Percentiles rank a stretch among this genome's conserved stretches.
phyloP scores from a whole-genome alignment of 2,888 invertebrate genomes.

The Fissipunctia ypsillon region DNA sequence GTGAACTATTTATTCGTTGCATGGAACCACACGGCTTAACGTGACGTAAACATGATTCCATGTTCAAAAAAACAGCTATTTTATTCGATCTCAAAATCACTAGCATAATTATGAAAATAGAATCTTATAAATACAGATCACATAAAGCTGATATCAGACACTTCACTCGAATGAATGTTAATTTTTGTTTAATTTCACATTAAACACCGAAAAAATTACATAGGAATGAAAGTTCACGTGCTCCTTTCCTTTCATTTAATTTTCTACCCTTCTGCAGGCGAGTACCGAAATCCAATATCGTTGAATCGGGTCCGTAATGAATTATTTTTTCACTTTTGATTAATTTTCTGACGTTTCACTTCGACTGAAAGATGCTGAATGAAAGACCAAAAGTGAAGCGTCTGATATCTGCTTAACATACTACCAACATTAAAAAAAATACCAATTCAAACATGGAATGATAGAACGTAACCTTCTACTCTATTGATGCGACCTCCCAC shows the following conservation, averaged over 20 bases:
- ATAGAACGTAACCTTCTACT: conserved; percentile 25
- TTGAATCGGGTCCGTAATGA: no score
- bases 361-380: neutral
- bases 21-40: neutral
- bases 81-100: neutral
- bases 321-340: neutral
- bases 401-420: neutral
- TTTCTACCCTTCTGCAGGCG: no score
- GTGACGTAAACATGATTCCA: neutral
- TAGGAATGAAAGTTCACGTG: no score
- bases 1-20: conserved; percentile 1
- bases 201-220: no score
- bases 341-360: neutral
- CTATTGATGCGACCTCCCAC: conserved; percentile 67
- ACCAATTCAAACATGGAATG: conserved; percentile 13
- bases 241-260: no score
- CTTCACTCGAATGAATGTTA: neutral
- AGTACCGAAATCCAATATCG: no score
- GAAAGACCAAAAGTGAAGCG: neutral
- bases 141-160: neutral
- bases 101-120: neutral
- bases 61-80: neutral
- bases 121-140: neutral
- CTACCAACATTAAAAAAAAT: conserved; percentile 11
- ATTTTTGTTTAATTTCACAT: neutral